These are phyloP conservation scores for Antennarius striatus DNA, from an alignment of 2,113 vertebrate species.

Conservation along the genomic window DNA sequence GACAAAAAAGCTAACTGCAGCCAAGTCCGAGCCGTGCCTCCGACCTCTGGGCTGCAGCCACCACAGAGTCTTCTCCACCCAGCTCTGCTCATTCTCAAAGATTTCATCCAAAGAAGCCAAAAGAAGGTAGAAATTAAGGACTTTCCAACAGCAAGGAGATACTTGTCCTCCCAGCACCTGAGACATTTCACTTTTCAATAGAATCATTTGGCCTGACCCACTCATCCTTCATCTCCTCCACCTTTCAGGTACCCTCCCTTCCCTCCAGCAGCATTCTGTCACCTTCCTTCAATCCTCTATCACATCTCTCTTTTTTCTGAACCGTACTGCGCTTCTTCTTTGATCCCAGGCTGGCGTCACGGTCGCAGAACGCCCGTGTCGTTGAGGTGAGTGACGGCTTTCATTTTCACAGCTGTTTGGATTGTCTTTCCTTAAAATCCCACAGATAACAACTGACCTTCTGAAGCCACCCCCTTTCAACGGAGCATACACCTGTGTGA, in stretches of 20 bases:
- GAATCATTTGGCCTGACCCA: constrained; percentile 6
- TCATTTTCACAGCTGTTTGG: constrained; percentile 46
- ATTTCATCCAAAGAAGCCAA: constrained; percentile 44
- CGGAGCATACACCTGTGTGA: constrained; percentile 32
- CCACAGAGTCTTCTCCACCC: constrained; percentile 61
- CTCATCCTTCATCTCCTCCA: constrained; percentile 20
- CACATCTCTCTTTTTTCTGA: not conserved
- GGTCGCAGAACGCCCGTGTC: constrained; percentile 24
- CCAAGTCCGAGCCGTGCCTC: constrained; percentile 44
- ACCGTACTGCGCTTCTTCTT: not conserved
- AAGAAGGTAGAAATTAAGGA: constrained; percentile 26
- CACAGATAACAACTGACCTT: constrained; percentile 54
- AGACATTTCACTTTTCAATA: constrained; percentile 11
- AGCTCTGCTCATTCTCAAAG: constrained; percentile 32
- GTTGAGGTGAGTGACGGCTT: constrained; percentile 49
- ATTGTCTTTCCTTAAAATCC: constrained; percentile 44
- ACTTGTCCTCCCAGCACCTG: constrained; percentile 1
- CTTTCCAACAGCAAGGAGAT: constrained; percentile 19
- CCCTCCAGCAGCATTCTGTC: constrained; percentile 8
- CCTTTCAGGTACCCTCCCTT: constrained; percentile 14
- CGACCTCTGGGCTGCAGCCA: constrained; percentile 52
- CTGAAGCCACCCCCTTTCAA: constrained; percentile 32
- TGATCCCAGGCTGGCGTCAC: constrained; percentile 26
- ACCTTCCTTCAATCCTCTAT: not conserved
- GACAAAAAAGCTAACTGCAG: constrained; percentile 60